Percentiles rank a stretch among this genome's conserved stretches.
phyloP scores from a whole-genome alignment of 2,113 vertebrate species.

The Dicerorhinus sumatrensis region DNA sequence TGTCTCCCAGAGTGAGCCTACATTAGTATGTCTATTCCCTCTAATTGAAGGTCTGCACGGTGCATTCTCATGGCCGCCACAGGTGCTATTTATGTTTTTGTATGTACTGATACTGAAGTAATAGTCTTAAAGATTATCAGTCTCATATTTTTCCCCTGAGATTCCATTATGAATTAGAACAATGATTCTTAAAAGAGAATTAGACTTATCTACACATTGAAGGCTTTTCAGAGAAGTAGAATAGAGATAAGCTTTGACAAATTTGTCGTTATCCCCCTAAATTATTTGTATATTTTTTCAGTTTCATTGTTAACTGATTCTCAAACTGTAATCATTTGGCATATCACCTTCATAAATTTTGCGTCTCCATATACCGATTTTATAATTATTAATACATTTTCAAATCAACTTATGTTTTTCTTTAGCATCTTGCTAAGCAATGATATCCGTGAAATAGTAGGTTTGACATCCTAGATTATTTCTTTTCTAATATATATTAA shows the following conservation, averaged over 20 bases:
- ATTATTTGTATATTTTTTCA: conserved; percentile 37
- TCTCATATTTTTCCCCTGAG: background rate
- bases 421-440: conserved; percentile 27
- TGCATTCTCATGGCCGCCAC: background rate
- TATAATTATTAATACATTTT: conserved; percentile 41
- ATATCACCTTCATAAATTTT: conserved; percentile 10
- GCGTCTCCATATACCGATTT: background rate
- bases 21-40: background rate
- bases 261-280: background rate
- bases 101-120: background rate
- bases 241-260: background rate
- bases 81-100: conserved; percentile 3
- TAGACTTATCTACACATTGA: background rate
- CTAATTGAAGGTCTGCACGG: background rate
- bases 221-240: background rate
- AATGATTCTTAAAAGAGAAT: conserved; percentile 51
- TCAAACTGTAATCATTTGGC: background rate
- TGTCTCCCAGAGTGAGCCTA: background rate
- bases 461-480: conserved; percentile 29
- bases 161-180: conserved; percentile 55
- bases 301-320: conserved; percentile 52
- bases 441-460: background rate
- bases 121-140: conserved; percentile 23
- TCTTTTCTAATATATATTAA: background rate
- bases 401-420: background rate